phyloP scores from a whole-genome alignment of 2,888 invertebrate genomes.

The Pseudococcus longispinus region DNA sequence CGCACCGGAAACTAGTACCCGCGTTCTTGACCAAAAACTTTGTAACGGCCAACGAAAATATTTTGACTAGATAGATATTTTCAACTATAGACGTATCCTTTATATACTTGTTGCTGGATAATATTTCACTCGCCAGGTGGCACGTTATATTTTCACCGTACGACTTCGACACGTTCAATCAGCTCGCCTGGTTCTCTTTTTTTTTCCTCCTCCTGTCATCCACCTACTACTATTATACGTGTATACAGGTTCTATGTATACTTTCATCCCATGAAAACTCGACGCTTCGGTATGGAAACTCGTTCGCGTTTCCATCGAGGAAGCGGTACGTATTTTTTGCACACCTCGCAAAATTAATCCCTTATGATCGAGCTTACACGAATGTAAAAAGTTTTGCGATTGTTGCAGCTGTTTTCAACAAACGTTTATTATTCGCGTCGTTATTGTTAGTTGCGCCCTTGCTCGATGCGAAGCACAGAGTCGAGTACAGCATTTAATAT shows the following conservation, averaged over 20 bases:
- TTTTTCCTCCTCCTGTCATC: background rate
- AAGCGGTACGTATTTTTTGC: background rate
- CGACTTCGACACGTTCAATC: constrained; percentile 36
- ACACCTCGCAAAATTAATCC: constrained; percentile 8
- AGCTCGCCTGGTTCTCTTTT: background rate
- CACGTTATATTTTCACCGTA: background rate
- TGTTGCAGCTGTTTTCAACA: constrained; percentile 28
- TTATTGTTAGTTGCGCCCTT: background rate
- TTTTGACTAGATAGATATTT: constrained; percentile 44
- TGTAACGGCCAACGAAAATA: constrained; percentile 30
- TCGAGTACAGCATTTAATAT: constrained; percentile 5
- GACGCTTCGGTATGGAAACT: background rate
- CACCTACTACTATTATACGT: background rate
- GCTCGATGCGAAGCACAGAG: background rate
- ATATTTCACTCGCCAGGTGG: constrained; percentile 43
- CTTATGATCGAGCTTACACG: constrained; percentile 15
- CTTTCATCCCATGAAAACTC: background rate
- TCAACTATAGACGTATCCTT: constrained; percentile 36
- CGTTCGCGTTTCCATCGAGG: background rate
- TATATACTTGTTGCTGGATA: constrained; percentile 24
- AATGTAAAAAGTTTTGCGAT: constrained; percentile 31
- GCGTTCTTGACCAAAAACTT: constrained; percentile 35
- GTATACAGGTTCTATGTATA: background rate
- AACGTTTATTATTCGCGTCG: constrained; percentile 21
- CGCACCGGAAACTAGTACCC: constrained; percentile 12